Conservation (phyloP, 2,797 vertebrate species). For the Glossophaga mutica region DNA sequence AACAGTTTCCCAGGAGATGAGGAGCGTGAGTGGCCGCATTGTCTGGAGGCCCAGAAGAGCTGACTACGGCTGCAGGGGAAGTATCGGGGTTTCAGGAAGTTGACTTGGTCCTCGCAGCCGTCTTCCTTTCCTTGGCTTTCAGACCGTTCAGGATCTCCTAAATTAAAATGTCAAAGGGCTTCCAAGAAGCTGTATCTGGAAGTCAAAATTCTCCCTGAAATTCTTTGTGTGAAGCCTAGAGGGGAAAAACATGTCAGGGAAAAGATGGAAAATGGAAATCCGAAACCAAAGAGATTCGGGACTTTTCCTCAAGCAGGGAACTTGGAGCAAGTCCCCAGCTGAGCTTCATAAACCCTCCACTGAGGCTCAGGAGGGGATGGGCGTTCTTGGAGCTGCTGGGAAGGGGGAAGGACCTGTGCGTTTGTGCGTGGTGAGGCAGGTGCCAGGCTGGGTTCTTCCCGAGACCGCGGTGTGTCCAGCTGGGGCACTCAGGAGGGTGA, state of each 20-base stretch:
- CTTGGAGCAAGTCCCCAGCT: rapidly evolving
- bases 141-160: rapidly evolving
- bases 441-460: no score
- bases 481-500: not conserved
- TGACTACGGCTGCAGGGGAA: not conserved
- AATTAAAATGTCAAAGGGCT: not conserved
- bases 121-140: not conserved
- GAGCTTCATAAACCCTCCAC: not conserved
- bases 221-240: not conserved
- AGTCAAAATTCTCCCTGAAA: not conserved
- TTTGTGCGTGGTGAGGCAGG: rapidly evolving
- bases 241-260: not conserved
- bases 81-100: not conserved
- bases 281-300: not conserved
- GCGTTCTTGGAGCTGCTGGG: not conserved
- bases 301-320: not conserved
- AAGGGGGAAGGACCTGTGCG: not conserved
- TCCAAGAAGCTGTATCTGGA: not conserved
- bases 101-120: not conserved
- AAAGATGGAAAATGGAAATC: not conserved
- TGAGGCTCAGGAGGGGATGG: not conserved
- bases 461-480: not conserved
- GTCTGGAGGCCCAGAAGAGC: not conserved
- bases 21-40: no score
- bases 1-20: rapidly evolving